phyloP scores from a whole-genome alignment of 2,113 vertebrate genomes.

The Sterna hirundo region DNA sequence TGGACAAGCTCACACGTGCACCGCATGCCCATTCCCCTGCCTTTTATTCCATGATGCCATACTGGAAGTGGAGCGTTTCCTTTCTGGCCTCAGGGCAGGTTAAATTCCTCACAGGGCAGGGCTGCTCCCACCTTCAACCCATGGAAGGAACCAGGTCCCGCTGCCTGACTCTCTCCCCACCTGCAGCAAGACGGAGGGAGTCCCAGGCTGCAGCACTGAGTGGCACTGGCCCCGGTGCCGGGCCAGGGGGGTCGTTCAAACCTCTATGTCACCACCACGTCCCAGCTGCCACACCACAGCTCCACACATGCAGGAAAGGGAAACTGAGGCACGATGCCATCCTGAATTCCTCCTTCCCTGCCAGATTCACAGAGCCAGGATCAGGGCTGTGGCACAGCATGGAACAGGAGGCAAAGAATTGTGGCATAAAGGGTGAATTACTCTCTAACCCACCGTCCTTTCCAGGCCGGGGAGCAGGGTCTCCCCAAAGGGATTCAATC shows the following conservation, averaged over 20 bases:
- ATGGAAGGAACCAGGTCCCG: too few relatives aligned
- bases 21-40: fast-evolving
- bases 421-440: background rate
- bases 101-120: background rate
- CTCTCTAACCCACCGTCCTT: background rate
- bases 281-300: background rate
- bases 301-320: background rate
- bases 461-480: background rate
- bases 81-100: background rate
- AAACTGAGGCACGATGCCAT: background rate
- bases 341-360: background rate
- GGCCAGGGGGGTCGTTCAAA: background rate
- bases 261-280: background rate
- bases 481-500: background rate
- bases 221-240: background rate
- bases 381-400: background rate
- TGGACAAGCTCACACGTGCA: too few relatives aligned
- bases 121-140: background rate
- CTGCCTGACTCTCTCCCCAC: fast-evolving
- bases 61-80: background rate
- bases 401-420: background rate
- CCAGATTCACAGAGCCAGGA: background rate
- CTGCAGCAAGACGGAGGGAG: background rate
- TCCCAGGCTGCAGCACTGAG: background rate
- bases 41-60: background rate